Evolutionary conservation across 2,113 vertebrate species (phyloP).

Genomic region (Dipodomys merriami): DNA sequence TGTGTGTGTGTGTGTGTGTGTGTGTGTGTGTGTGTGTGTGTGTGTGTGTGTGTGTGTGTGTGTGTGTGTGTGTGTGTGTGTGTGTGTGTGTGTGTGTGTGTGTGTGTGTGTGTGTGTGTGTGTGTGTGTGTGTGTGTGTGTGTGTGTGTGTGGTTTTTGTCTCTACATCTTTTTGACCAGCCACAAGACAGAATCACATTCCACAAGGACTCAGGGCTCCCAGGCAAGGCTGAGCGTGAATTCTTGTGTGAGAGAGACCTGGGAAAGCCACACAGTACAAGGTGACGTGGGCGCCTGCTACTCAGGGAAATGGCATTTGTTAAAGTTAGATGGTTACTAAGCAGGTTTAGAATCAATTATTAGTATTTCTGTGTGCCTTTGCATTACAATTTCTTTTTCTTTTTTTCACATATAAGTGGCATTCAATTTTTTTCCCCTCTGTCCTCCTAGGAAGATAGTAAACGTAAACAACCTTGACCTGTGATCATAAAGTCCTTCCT

Average conservation of each 20-base stretch:
- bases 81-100: no score
- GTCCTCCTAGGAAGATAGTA: constrained; percentile 16
- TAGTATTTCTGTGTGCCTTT: background rate
- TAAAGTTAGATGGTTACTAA: constrained; percentile 19
- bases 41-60: no score
- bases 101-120: no score
- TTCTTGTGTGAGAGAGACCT: background rate
- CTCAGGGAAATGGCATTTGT: background rate
- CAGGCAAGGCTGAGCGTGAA: background rate
- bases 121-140: no score
- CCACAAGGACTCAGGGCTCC: background rate
- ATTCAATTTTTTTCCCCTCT: background rate
- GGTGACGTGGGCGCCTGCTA: constrained; percentile 11
- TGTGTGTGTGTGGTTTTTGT: background rate
- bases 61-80: no score
- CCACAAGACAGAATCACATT: constrained; percentile 15
- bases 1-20: no score
- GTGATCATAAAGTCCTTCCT: background rate
- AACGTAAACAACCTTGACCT: constrained; percentile 30
- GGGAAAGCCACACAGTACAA: background rate
- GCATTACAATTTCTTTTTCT: background rate
- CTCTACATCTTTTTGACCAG: background rate
- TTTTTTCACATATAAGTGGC: background rate
- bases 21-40: no score
- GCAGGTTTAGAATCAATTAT: constrained; percentile 23